Evolutionary conservation across 1,140 invertebrate species (phyloP).

Genomic region (Magallana angulata): DNA sequence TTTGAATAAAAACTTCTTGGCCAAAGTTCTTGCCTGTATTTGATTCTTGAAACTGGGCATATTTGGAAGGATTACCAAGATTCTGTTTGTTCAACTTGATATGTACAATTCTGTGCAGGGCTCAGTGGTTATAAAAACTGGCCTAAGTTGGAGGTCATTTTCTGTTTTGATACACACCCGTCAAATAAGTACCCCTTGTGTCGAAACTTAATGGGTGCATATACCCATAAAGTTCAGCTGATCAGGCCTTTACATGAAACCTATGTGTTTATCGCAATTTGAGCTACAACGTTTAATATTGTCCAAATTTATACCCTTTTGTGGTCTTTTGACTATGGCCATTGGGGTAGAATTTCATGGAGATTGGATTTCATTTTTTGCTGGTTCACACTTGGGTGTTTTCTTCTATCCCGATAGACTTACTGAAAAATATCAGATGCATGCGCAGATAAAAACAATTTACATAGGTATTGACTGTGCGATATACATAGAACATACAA

Average conservation of each 20-base stretch:
- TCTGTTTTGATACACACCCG: conserved; percentile 31
- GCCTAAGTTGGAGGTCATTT: conserved; percentile 4
- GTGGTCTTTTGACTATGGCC: neutral
- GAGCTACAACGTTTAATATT: conserved; percentile 27
- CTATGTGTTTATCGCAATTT: conserved; percentile 14
- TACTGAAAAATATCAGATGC: conserved; percentile 13
- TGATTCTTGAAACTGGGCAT: conserved; percentile 27
- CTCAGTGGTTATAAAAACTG: neutral
- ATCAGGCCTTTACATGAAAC: neutral
- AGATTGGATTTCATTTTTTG: conserved; percentile 21
- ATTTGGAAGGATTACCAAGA: neutral
- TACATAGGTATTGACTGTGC: conserved; percentile 15
- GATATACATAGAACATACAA: conserved; percentile 4
- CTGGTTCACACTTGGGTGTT: conserved; percentile 12
- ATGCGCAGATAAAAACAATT: conserved; percentile 9
- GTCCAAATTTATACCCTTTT: neutral
- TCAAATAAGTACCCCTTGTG: conserved; percentile 18
- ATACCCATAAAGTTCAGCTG: conserved; percentile 16
- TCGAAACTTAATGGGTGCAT: neutral
- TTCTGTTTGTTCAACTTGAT: conserved; percentile 24
- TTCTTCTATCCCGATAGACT: neutral
- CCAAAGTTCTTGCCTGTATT: conserved; percentile 28
- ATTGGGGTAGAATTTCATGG: conserved; percentile 30
- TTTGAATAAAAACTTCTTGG: neutral
- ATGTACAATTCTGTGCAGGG: conserved; percentile 10